Evolutionary conservation across 2,888 invertebrate species (phyloP), one percentile per base, ranked within the genome.

Genomic region (Tachina lurida): DNA sequence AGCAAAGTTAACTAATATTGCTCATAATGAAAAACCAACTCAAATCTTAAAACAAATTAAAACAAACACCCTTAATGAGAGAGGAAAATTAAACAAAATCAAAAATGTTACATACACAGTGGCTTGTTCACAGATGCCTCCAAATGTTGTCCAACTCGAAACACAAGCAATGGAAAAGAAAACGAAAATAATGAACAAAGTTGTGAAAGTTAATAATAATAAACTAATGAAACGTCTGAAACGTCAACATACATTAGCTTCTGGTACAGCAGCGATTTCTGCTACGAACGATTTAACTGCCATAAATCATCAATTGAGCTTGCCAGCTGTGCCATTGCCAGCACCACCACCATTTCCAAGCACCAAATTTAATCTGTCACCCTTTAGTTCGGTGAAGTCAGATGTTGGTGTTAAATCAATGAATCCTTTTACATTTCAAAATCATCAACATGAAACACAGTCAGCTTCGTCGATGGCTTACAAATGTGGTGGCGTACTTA

Each of bases 401-500:
- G 43, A 12, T 49, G 77, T 19, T 19, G 45, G 9, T 54, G 54
- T 58, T 31, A 84, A 77, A 68, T 78, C 87, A 60, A 68, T 76
- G 39, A 87, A 85, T 79, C 75, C 84, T 41, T 85, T 87, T 74
- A 74, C 84, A 49, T 79, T 79, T 73, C 60, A 74, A 71, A 82
- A 71, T 63, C 63, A 52, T 56, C 77, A 78, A 22, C 71, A 68
- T 62, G 65, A 80, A 71, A 70, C 87, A 13, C 49, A 81, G 15
- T 58, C 84, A 43, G 49, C 82, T 22, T 45, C 73, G 12, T 31
- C 87, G 15, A 60, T 87, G 3, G 56, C 70, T 12, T 62, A 87
- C 13, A 80, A 87, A 60, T 97, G 97, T 89, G 96, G 96, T 2
- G 96, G 95, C 13, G 94, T 94, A 22, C 93, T 96, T 65, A 95